These are phyloP conservation scores for Mobula birostris DNA, from an alignment of 2,113 vertebrate species.

Conservation along the genomic window DNA sequence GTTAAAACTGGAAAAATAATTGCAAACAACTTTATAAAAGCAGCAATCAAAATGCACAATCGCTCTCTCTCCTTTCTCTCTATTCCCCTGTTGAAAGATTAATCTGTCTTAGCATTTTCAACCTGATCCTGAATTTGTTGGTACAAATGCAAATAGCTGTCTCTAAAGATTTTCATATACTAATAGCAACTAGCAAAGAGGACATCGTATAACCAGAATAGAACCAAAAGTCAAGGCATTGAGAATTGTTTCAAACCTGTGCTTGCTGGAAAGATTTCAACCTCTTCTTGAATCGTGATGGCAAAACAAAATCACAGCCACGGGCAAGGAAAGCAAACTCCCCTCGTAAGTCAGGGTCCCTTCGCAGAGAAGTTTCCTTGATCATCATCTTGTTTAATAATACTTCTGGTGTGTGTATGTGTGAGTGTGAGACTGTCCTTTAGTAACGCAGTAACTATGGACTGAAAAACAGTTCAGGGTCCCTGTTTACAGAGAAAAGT, in stretches of 20 bases:
- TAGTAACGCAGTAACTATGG: conserved; percentile 11
- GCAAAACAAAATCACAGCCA: conserved; percentile 98
- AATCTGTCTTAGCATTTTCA: background rate
- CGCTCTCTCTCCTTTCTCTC: background rate
- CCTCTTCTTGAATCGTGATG: conserved; percentile 94
- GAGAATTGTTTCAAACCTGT: conserved; percentile 67
- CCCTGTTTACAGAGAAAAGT: conserved; percentile 36
- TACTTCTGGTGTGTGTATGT: background rate
- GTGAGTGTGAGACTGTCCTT: background rate
- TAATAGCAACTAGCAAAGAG: conserved; percentile 57
- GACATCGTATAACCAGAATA: conserved; percentile 44
- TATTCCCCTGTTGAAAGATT: background rate
- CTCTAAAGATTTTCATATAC: conserved; percentile 49
- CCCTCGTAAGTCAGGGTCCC: conserved; percentile 91
- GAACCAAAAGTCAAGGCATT: conserved; percentile 27
- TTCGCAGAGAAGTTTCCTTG: conserved; percentile 87
- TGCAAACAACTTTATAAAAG: background rate
- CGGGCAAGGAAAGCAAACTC: conserved; percentile 93
- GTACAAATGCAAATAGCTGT: conserved; percentile 82
- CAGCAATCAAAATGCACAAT: background rate
- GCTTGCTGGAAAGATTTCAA: conserved; percentile 95
- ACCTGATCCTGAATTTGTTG: conserved; percentile 63
- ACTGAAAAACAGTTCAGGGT: conserved; percentile 12
- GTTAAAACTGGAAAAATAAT: conserved; percentile 23
- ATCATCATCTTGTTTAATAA: conserved; percentile 84